phyloP scores from a whole-genome alignment of 2,888 invertebrate species.

The Eudasyphora cyanicolor region DNA sequence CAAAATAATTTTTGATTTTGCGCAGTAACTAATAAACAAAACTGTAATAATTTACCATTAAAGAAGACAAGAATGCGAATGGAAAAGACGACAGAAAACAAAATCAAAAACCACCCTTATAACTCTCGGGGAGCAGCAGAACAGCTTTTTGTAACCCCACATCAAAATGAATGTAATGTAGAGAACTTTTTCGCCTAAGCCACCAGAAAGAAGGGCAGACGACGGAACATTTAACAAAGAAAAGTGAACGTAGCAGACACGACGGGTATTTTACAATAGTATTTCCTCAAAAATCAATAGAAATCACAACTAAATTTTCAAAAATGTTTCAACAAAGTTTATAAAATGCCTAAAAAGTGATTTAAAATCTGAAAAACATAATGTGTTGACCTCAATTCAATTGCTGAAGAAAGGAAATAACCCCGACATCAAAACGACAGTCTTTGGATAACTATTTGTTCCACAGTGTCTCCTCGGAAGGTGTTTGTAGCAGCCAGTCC shows the following conservation, averaged over 20 bases:
- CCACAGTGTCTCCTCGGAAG: too few species aligned
- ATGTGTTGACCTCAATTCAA: conserved; percentile 47
- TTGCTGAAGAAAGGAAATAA: neutral
- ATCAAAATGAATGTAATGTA: conserved; percentile 15
- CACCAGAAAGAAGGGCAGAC: neutral
- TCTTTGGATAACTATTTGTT: conserved; percentile 14
- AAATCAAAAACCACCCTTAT: conserved; percentile 46
- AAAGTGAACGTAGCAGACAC: conserved; percentile 41
- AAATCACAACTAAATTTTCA: neutral
- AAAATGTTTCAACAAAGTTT: neutral
- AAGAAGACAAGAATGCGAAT: conserved; percentile 39
- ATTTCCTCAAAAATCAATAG: neutral
- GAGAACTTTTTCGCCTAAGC: conserved; percentile 24
- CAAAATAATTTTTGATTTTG: neutral
- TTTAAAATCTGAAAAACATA: neutral
- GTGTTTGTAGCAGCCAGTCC: neutral
- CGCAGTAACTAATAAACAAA: neutral
- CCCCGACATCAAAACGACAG: neutral
- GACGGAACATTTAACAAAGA: conserved; percentile 46
- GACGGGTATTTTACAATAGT: conserved; percentile 25
- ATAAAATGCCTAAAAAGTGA: neutral
- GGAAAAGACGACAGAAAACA: neutral
- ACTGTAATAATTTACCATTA: neutral
- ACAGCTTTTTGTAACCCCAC: conserved; percentile 4
- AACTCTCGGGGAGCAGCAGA: neutral